Base-by-base conservation (phyloP, 2,797 vertebrate genomes). In the Crenuchus spilurus region DNA sequence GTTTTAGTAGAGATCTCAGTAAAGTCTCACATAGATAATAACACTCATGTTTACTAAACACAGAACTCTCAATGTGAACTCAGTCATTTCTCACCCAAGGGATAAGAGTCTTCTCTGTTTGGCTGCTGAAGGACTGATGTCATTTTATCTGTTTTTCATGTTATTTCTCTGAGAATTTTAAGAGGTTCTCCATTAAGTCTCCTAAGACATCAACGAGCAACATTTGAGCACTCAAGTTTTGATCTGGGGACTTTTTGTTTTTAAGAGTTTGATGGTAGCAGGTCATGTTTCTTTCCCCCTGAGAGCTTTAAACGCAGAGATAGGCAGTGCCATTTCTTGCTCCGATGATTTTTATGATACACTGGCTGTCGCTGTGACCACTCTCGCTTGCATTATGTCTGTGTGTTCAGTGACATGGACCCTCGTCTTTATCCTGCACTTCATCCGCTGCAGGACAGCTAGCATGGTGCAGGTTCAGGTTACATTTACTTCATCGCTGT, bases 381-480 rank as follows among this genome's bases (percentile, higher is more conserved):
- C 37, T 30, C 49, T 20, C 30, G 24, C 68, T 54, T 54, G 49
- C 61, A 58, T 60, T 18, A 22, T 33, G 16, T 57, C 22, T 54
- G 44, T 57, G 57, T 31, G 48, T 28, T 71, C 48, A 57, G 68
- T 65, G 58, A 39, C 60, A 63, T 70, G 22, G 30, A 18, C 41
- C 64, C 35, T 55, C 46, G 35, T 70, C 46, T 33, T 37, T 35
- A 20, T 54, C 30, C 30, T 63, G 66, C 55, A 48, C 37, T 54
- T 76, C 68, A 62, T 63, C 66, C 37, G n/a, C 41, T 64, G 67
- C 62, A 63, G 58, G 49, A 55, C 58, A 52, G 55, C 55, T 22
- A 44, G 24, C 8, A 3, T 28, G 57, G 49, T 46, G 11, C 39
- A 44, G 55, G 2, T 31, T 33, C 54, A 31, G 54, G 60, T 28